These are phyloP conservation scores for Ectropis crepuscularia DNA, from an alignment of 2,888 invertebrate genomes.

Conservation along the genomic window DNA sequence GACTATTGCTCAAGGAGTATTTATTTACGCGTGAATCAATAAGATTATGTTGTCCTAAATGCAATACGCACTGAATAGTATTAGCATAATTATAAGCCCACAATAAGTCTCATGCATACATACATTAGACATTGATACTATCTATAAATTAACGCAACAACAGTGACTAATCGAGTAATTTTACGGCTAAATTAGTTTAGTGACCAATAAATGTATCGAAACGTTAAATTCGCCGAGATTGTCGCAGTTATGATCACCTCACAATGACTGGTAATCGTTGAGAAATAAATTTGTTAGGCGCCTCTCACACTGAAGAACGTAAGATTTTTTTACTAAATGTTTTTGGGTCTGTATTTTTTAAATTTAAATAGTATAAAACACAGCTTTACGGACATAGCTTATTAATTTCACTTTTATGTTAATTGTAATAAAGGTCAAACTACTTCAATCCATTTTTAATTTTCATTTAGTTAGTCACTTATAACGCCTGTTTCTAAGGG, in stretches of 20 bases:
- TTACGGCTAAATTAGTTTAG: conserved; percentile 25
- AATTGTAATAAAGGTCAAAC: too few species aligned
- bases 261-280: conserved; percentile 31
- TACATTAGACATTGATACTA: conserved; percentile 55
- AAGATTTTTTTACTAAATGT: too few species aligned
- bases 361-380: too few species aligned
- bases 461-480: too few species aligned
- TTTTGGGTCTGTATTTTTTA: too few species aligned
- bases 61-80: conserved; percentile 60
- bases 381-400: too few species aligned
- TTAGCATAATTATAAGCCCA: conserved; percentile 62
- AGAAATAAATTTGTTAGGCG: conserved; percentile 34
- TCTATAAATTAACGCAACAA: conserved; percentile 28
- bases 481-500: too few species aligned
- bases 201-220: conserved; percentile 46
- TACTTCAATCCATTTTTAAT: too few species aligned
- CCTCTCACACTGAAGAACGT: too few species aligned
- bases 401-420: too few species aligned
- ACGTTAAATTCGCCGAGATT: conserved; percentile 17
- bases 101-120: conserved; percentile 51
- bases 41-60: conserved; percentile 66
- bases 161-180: conserved; percentile 58
- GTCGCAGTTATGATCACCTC: conserved; percentile 31
- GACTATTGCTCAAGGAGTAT: conserved; percentile 21
- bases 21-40: conserved; percentile 64